Evolutionary conservation across 2,797 vertebrate species (phyloP).

Genomic region (Emys orbicularis): DNA sequence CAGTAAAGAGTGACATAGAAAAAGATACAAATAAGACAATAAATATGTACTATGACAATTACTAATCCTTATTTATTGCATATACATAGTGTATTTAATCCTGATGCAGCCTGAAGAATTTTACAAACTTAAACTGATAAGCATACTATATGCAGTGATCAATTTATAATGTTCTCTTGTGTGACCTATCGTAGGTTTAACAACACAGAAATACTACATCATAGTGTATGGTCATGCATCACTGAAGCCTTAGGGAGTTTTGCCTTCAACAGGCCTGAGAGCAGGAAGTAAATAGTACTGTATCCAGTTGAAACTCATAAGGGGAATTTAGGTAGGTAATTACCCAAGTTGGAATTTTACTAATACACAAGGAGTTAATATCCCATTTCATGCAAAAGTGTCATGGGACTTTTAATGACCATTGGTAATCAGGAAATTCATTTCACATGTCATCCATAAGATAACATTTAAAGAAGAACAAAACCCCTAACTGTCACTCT

Average conservation of each 20-base stretch:
- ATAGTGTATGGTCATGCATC: conserved; percentile 34
- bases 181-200: conserved; percentile 28
- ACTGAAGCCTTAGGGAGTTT: conserved; percentile 40
- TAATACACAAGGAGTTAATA: conserved; percentile 19
- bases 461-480: conserved; percentile 18
- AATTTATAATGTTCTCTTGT: neutral
- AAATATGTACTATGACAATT: neutral
- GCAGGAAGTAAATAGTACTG: conserved; percentile 65
- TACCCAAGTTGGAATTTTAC: conserved; percentile 46
- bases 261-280: conserved; percentile 18
- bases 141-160: neutral
- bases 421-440: neutral
- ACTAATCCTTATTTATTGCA: neutral
- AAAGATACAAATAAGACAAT: neutral
- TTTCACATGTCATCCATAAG: conserved; percentile 20
- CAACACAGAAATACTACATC: conserved; percentile 26
- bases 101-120: neutral
- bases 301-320: conserved; percentile 52
- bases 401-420: conserved; percentile 15
- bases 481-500: neutral
- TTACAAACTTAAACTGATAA: conserved; percentile 8
- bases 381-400: conserved; percentile 4
- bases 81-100: neutral
- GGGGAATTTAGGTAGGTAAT: conserved; percentile 50
- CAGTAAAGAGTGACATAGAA: neutral